Conservation (phyloP, 2,113 vertebrate species). For the Dasypus novemcinctus region DNA sequence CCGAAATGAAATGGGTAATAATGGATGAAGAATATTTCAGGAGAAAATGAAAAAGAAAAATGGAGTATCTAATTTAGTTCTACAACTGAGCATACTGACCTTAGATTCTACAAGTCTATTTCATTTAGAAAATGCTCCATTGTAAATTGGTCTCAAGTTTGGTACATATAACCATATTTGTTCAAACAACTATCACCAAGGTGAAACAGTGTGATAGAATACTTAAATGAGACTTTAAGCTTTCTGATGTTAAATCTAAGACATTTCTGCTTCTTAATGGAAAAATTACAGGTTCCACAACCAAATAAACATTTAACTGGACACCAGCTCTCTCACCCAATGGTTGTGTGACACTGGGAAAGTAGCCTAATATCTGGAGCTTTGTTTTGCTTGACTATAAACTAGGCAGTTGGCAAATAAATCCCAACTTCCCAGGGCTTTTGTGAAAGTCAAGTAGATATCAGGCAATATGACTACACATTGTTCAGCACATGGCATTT, state of each 20-base stretch:
- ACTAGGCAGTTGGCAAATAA: not conserved
- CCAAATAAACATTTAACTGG: not conserved
- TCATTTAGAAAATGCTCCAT: not conserved
- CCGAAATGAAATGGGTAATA: slow-evolving; percentile 3
- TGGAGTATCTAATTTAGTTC: not conserved
- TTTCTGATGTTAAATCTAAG: not conserved
- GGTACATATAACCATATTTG: not conserved
- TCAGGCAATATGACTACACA: not conserved
- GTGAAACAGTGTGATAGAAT: not conserved
- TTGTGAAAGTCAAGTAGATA: not conserved
- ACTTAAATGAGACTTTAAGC: not conserved
- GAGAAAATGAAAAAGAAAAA: not conserved
- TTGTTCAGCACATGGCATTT: not conserved
- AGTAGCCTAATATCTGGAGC: not conserved
- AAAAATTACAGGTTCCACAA: not conserved
- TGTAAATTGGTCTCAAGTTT: not conserved
- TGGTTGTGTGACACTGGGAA: not conserved
- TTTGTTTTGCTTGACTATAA: not conserved
- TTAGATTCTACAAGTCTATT: not conserved
- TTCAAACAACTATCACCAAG: not conserved
- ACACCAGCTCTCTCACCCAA: not conserved
- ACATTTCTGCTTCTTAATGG: not conserved
- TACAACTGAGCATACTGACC: not conserved
- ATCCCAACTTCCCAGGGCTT: not conserved
- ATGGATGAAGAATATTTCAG: not conserved